Conservation (phyloP, 2,797 vertebrate species). For the Acropternis orthonyx region DNA sequence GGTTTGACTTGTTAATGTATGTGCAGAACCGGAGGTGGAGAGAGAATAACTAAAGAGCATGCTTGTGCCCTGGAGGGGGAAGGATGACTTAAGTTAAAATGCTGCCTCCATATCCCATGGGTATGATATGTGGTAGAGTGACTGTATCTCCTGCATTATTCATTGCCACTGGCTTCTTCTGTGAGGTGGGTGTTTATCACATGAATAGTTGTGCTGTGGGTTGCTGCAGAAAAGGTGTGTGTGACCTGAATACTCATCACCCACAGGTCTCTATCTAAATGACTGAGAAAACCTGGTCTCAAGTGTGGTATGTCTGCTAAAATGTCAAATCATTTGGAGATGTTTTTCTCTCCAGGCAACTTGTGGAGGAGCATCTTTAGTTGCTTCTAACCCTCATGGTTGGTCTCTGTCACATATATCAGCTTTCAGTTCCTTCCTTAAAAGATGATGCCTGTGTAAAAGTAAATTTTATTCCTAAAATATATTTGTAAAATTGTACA, state of each 20-base stretch:
- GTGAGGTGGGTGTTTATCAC: slow-evolving; percentile 28
- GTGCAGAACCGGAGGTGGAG: not conserved
- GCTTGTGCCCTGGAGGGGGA: not conserved
- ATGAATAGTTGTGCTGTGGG: slow-evolving; percentile 34
- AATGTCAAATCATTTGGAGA: not conserved
- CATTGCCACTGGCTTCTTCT: slow-evolving; percentile 38
- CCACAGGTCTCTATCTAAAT: not conserved
- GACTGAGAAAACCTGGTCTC: slow-evolving; percentile 3
- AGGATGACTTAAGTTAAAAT: slow-evolving; percentile 7
- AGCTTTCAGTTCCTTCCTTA: not conserved
- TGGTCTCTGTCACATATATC: not conserved
- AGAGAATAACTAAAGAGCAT: not conserved
- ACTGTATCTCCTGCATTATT: slow-evolving; percentile 60
- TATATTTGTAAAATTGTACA: not conserved
- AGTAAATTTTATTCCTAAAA: not conserved
- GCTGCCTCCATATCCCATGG: slow-evolving; percentile 11
- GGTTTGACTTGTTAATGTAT: not conserved
- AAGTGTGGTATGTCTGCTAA: not conserved
- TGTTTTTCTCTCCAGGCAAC: not conserved
- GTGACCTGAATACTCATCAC: slow-evolving; percentile 49
- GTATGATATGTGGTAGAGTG: not conserved
- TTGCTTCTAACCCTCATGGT: not conserved
- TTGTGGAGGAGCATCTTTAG: not conserved
- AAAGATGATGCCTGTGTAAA: not conserved
- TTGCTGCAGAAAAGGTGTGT: slow-evolving; percentile 40